A percentile compares a stretch with the other conserved stretches of the same genome.
Conservation (phyloP, 2,888 invertebrate species). For the Dolomedes plantarius region DNA sequence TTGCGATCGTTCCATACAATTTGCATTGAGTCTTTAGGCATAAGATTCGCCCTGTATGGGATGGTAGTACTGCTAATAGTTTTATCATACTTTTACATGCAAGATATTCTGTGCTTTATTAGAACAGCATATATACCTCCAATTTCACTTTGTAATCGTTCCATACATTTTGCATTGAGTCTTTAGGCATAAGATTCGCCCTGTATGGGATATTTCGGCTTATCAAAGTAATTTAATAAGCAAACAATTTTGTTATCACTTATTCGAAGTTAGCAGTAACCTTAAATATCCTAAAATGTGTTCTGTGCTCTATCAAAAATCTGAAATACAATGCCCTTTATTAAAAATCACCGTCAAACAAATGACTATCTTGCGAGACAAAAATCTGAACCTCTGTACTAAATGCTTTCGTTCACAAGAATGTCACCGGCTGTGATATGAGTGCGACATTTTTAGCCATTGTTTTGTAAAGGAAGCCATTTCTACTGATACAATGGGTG, state of each 20-base stretch:
- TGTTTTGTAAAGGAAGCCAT: slow-evolving; percentile 64
- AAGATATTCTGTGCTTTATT: no score
- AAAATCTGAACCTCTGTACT: slow-evolving; percentile 5
- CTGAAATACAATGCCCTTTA: background rate
- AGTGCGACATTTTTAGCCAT: slow-evolving; percentile 37
- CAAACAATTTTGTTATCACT: background rate
- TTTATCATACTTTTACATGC: no score
- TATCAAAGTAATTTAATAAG: background rate
- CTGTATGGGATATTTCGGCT: no score
- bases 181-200: no score
- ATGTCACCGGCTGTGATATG: slow-evolving; percentile 21
- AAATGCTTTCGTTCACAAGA: slow-evolving; percentile 27
- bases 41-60: no score
- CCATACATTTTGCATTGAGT: no score
- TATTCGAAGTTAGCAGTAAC: background rate
- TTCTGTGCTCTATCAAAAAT: background rate
- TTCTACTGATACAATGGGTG: slow-evolving; percentile 57
- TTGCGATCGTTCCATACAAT: no score
- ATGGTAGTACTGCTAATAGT: no score
- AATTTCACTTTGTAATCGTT: no score
- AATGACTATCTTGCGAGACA: background rate
- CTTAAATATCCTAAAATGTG: background rate
- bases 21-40: no score
- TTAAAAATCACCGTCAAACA: background rate
- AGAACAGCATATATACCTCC: no score